These are phyloP conservation scores for Remorina albescens DNA, from an alignment of 2,797 vertebrate species.

Conservation along the genomic window DNA sequence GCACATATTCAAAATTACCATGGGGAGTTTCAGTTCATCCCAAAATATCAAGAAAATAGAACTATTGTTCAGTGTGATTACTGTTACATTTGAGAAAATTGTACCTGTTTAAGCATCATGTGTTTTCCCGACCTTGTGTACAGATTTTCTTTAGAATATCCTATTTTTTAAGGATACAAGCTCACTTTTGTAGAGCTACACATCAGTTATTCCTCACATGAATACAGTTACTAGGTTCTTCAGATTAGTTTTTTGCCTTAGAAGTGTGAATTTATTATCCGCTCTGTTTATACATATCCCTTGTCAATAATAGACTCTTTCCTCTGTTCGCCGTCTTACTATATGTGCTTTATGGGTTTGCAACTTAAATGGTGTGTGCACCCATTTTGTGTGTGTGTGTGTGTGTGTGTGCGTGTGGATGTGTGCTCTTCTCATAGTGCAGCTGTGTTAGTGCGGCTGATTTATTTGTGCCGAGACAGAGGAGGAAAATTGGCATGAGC, in stretches of 20 bases:
- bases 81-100: not conserved
- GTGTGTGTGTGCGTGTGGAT: constrained; percentile 13
- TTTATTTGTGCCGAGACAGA: constrained; percentile 85
- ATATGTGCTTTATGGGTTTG: constrained; percentile 53
- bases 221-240: constrained; percentile 9
- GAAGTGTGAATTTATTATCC: constrained; percentile 32
- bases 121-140: not conserved
- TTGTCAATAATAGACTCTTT: constrained; percentile 52
- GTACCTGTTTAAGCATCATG: not conserved
- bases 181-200: not conserved
- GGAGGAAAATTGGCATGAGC: constrained; percentile 86
- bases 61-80: not conserved
- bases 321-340: constrained; percentile 32
- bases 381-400: constrained; percentile 36
- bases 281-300: constrained; percentile 40
- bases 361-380: constrained; percentile 48
- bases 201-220: constrained; percentile 13
- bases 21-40: not conserved
- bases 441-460: constrained; percentile 81
- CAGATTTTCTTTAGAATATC: not conserved
- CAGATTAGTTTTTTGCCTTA: constrained; percentile 14
- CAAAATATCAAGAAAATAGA: not conserved
- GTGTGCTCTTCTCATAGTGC: constrained; percentile 60
- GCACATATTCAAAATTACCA: not conserved
- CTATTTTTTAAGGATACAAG: not conserved